phyloP scores from a whole-genome alignment of 2,113 vertebrate species.

The Arothron firmamentum region DNA sequence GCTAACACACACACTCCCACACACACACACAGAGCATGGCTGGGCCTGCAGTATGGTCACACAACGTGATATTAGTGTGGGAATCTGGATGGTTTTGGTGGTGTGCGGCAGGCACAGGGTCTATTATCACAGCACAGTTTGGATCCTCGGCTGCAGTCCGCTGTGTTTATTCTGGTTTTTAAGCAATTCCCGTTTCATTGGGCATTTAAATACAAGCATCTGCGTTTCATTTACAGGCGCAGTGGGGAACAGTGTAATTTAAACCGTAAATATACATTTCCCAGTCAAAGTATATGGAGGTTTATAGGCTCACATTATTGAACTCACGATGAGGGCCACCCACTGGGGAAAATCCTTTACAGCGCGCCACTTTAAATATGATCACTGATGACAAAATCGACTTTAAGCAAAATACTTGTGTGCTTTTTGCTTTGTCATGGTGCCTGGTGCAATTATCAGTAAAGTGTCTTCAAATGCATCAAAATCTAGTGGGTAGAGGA shows the following conservation, averaged over 20 bases:
- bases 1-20: conserved; percentile 11
- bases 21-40: conserved; percentile 46
- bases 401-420: too few species aligned
- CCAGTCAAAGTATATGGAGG: conserved; percentile 2
- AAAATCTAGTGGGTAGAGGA: too few species aligned
- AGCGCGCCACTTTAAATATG: too few species aligned
- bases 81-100: conserved; percentile 41
- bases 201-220: conserved; percentile 21
- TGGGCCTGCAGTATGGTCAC: conserved; percentile 47
- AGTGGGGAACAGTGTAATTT: neutral
- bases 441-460: too few species aligned
- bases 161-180: conserved; percentile 16
- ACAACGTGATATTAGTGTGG: conserved; percentile 51
- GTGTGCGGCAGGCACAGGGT: conserved; percentile 15
- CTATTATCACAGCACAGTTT: conserved; percentile 24
- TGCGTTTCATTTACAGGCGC: conserved; percentile 19
- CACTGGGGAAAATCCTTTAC: too few species aligned
- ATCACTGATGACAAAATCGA: too few species aligned
- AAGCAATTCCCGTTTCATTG: neutral
- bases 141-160: neutral
- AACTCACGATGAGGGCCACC: too few species aligned
- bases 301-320: too few species aligned
- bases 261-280: conserved; percentile 20
- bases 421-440: neutral
- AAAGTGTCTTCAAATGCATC: too few species aligned